A percentile compares a stretch with the other conserved stretches of the same genome.
Evolutionary conservation across 2,113 vertebrate species (phyloP).

Genomic region (Brachionichthys hirsutus): DNA sequence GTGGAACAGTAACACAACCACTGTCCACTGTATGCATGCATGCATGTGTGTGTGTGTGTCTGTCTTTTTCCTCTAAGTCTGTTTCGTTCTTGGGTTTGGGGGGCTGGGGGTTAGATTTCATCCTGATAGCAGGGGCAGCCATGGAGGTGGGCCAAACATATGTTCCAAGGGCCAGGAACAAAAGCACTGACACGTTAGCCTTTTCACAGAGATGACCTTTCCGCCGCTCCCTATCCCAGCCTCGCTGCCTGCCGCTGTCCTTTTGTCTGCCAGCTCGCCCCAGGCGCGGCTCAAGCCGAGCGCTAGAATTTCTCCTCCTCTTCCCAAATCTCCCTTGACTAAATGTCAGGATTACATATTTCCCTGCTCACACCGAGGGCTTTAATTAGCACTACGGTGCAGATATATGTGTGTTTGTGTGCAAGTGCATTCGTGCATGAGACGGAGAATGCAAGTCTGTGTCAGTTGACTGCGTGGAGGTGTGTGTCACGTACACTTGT

Average conservation of each 20-base stretch:
- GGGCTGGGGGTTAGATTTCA: conserved; percentile 76
- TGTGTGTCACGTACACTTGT: conserved; percentile 19
- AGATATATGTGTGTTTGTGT: conserved; percentile 38
- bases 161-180: conserved; percentile 78
- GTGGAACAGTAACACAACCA: conserved; percentile 64
- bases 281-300: conserved; percentile 78
- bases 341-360: conserved; percentile 97
- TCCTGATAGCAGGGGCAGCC: conserved; percentile 70
- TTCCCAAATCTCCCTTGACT: conserved; percentile 97
- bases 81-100: conserved; percentile 53
- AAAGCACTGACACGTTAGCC: conserved; percentile 82
- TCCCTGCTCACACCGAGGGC: conserved; percentile 84
- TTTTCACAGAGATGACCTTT: conserved; percentile 92
- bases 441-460: conserved; percentile 27
- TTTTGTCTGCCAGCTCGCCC: conserved; percentile 89
- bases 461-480: conserved; percentile 15
- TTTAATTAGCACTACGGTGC: conserved; percentile 88
- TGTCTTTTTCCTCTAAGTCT: conserved; percentile 41
- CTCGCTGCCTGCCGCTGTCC: conserved; percentile 78
- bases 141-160: conserved; percentile 79
- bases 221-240: conserved; percentile 77
- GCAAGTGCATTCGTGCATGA: conserved; percentile 22
- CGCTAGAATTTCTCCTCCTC: conserved; percentile 91
- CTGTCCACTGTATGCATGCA: conserved; percentile 34
- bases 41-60: conserved; percentile 25